Conservation (phyloP, 2,888 invertebrate genomes). For the Nasonovia ribisnigri region DNA sequence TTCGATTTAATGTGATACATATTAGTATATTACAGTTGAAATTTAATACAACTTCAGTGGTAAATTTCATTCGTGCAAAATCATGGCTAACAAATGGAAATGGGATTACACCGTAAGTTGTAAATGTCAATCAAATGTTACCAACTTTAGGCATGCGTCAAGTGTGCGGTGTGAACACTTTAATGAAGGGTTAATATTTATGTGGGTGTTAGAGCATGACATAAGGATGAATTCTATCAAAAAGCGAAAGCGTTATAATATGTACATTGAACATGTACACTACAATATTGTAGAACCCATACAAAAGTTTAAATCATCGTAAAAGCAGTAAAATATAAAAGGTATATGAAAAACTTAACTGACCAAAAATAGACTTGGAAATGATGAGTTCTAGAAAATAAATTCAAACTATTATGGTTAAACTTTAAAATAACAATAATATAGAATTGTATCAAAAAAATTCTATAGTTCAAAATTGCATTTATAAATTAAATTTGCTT, state of each 20-base stretch:
- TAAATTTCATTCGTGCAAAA: background rate
- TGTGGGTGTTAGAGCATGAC: background rate
- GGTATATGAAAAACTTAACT: background rate
- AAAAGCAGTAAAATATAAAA: background rate
- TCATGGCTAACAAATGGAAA: background rate
- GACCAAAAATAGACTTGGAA: background rate
- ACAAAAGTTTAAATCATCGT: background rate
- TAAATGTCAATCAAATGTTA: background rate
- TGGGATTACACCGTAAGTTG: background rate
- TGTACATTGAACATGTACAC: background rate
- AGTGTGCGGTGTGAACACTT: background rate
- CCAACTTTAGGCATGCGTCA: background rate
- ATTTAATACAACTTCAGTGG: background rate
- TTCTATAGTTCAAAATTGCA: background rate
- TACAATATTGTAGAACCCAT: background rate
- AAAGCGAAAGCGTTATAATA: background rate
- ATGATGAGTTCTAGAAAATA: background rate
- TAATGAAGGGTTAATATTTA: slow-evolving; percentile 1
- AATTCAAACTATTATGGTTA: background rate
- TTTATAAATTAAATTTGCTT: background rate
- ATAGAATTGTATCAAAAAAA: background rate
- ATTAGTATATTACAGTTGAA: background rate
- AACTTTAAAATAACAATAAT: background rate
- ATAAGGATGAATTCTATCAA: background rate
- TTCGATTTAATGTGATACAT: background rate